phyloP scores from a whole-genome alignment of 1,140 invertebrate genomes.

The Tetraneura akinire region DNA sequence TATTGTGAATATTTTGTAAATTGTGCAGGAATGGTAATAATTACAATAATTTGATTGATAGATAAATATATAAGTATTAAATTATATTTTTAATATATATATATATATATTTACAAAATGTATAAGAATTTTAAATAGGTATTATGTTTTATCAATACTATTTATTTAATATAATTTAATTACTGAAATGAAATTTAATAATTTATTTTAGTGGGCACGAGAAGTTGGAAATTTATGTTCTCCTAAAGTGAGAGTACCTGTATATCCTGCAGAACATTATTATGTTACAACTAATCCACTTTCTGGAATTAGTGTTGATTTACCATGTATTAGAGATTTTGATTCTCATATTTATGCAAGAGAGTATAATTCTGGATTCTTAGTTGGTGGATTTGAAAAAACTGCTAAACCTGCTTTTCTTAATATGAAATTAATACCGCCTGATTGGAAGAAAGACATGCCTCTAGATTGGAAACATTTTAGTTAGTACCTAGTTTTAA shows the following conservation, averaged over 20 bases:
- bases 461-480: slow-evolving; percentile 69
- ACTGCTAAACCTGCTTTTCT: slow-evolving; percentile 69
- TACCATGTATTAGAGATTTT: slow-evolving; percentile 70
- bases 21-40: slow-evolving; percentile 70
- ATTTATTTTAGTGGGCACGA: slow-evolving; percentile 66
- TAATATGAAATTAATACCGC: slow-evolving; percentile 62
- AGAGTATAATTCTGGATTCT: slow-evolving; percentile 61
- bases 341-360: slow-evolving; percentile 61
- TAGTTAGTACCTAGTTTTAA: slow-evolving; percentile 57
- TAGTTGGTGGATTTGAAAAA: slow-evolving; percentile 71
- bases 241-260: slow-evolving; percentile 69
- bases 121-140: too few relatives aligned
- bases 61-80: background rate
- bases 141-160: too few relatives aligned
- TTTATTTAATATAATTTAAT: too few relatives aligned
- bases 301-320: slow-evolving; percentile 55
- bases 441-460: slow-evolving; percentile 64
- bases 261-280: slow-evolving; percentile 72
- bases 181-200: background rate
- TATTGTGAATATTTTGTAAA: slow-evolving; percentile 75
- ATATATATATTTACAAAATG: too few relatives aligned
- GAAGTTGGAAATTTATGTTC: slow-evolving; percentile 67
- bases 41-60: background rate
- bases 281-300: slow-evolving; percentile 67
- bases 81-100: too few relatives aligned